Conservation (phyloP, 2,113 vertebrate species). For the Ammospiza nelsoni region DNA sequence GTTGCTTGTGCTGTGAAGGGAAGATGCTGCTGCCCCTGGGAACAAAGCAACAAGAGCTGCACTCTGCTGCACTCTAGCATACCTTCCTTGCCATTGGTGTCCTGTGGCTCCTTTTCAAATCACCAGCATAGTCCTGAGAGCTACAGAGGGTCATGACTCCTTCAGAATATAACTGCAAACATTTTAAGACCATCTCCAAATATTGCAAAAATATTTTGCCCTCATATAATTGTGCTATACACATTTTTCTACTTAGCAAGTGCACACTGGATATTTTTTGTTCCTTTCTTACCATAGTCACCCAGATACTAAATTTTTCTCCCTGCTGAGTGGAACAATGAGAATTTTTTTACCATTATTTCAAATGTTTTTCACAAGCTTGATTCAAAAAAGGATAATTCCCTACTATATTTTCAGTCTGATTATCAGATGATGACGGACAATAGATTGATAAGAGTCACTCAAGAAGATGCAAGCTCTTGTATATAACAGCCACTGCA, state of each 20-base stretch:
- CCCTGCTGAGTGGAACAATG: conserved; percentile 70
- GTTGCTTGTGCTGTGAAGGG: neutral
- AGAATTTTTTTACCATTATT: conserved; percentile 66
- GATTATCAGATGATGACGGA: conserved; percentile 87
- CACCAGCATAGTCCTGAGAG: neutral
- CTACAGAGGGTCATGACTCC: neutral
- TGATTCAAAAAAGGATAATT: conserved; percentile 78
- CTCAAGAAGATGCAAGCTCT: conserved; percentile 87
- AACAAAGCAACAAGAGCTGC: neutral
- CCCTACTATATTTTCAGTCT: conserved; percentile 75
- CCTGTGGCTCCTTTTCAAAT: neutral
- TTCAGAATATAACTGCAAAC: neutral
- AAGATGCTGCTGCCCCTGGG: neutral
- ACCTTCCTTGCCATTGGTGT: neutral
- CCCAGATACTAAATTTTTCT: conserved; percentile 55
- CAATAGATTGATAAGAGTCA: conserved; percentile 90
- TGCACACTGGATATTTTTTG: neutral
- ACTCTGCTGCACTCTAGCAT: neutral
- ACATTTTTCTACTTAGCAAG: neutral
- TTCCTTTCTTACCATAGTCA: conserved; percentile 17
- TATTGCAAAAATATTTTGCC: neutral
- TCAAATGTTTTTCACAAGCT: conserved; percentile 76
- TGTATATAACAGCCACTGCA: conserved; percentile 87
- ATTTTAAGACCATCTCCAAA: neutral
- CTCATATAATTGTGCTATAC: neutral